These are phyloP conservation scores for Cichladusa arquata DNA, from an alignment of 2,113 vertebrate species.

Conservation along the genomic window DNA sequence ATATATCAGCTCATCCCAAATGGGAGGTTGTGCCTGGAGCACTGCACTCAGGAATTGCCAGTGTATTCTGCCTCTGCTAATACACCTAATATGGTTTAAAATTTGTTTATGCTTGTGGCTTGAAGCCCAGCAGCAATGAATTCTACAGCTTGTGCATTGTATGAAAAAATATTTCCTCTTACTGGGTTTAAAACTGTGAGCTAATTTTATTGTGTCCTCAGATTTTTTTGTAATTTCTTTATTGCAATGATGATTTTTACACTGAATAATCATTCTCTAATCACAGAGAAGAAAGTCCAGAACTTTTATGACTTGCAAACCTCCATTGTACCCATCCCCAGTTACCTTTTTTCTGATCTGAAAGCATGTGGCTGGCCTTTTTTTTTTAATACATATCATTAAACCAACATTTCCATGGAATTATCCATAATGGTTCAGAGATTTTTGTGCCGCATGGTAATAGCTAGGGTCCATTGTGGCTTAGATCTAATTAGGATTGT, in stretches of 20 bases:
- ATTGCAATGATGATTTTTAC: not conserved
- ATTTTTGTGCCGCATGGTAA: slow-evolving; percentile 42
- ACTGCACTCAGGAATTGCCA: not conserved
- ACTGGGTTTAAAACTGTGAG: not conserved
- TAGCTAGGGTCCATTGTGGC: slow-evolving; percentile 35
- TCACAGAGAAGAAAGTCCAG: not conserved
- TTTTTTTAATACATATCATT: slow-evolving; percentile 35
- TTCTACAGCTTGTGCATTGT: not conserved
- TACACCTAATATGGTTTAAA: not conserved
- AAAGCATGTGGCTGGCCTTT: slow-evolving; percentile 29
- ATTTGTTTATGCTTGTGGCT: slow-evolving; percentile 13
- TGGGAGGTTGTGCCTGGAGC: not conserved
- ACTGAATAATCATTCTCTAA: not conserved
- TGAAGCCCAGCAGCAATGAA: not conserved
- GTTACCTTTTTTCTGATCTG: not conserved
- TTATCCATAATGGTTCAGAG: slow-evolving; percentile 46
- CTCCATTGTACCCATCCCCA: slow-evolving; percentile 15
- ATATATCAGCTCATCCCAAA: not conserved
- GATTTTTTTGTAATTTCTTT: not conserved
- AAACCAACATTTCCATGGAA: slow-evolving; percentile 44
- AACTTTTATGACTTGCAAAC: slow-evolving; percentile 26
- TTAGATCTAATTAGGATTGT: slow-evolving; percentile 70
- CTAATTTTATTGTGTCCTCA: not conserved
- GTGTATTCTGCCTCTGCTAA: not conserved
- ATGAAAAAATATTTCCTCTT: slow-evolving; percentile 11